phyloP scores from a whole-genome alignment of 2,797 vertebrate species.

The Microhierax caerulescens region DNA sequence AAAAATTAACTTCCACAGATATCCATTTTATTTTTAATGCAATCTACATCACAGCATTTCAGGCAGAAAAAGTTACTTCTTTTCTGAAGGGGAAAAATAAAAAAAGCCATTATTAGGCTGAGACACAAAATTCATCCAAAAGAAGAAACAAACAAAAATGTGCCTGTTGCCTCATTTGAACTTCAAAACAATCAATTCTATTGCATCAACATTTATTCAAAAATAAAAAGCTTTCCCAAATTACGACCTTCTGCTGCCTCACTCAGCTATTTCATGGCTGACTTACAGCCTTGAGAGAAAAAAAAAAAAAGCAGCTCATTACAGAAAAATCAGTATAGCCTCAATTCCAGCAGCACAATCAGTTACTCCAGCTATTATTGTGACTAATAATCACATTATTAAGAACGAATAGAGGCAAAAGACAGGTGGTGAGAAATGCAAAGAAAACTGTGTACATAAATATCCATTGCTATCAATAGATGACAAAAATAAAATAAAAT shows the following conservation, averaged over 20 bases:
- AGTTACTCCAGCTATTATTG: neutral
- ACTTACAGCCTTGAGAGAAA: neutral
- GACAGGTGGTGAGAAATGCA: neutral
- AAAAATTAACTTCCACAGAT: neutral
- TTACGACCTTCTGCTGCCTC: conserved; percentile 26
- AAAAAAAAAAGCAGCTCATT: neutral
- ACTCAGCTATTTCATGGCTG: neutral
- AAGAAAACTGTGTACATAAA: neutral
- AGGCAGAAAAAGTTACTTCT: neutral
- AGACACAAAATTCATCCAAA: neutral
- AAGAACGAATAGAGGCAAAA: neutral
- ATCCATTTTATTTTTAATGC: neutral
- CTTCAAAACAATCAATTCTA: neutral
- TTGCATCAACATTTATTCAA: conserved; percentile 20
- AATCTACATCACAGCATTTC: neutral
- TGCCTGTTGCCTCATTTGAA: neutral
- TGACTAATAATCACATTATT: neutral
- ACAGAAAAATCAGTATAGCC: neutral
- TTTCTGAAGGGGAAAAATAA: neutral
- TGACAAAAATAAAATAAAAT: neutral
- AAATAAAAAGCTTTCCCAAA: conserved; percentile 5
- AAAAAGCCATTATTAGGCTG: neutral
- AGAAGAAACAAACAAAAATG: neutral
- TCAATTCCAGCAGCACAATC: neutral
- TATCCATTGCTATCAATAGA: neutral